Conservation (phyloP, 2,888 invertebrate genomes). For the Conomelus anceps region DNA sequence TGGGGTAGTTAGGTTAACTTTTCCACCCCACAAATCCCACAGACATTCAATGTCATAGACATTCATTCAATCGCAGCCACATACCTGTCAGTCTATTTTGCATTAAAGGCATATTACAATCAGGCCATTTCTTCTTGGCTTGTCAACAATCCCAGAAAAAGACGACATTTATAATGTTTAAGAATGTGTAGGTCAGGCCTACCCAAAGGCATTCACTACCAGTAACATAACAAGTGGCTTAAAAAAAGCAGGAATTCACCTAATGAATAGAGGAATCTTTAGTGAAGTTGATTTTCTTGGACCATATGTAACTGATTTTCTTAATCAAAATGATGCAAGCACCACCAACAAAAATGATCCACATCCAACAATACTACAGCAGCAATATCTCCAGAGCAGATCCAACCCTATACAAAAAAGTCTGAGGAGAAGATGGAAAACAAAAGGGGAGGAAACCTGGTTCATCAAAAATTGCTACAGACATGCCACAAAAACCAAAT, state of each 20-base stretch:
- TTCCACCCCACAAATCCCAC: constrained; percentile 41
- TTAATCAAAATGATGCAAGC: no score
- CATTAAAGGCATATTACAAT: constrained; percentile 25
- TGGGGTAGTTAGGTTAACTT: constrained; percentile 41
- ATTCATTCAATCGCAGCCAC: no score
- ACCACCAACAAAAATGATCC: background rate
- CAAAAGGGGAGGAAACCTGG: background rate
- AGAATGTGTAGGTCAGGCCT: constrained; percentile 22
- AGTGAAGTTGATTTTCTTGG: constrained; percentile 16
- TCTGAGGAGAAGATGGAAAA: background rate
- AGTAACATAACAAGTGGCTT: constrained; percentile 23
- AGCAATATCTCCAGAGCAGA: background rate
- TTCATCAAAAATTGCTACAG: background rate
- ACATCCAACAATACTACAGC: background rate
- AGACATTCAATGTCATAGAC: no score
- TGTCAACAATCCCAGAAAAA: constrained; percentile 21
- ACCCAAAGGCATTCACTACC: constrained; percentile 17
- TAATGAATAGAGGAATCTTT: constrained; percentile 5
- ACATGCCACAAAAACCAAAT: background rate
- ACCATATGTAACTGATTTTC: constrained; percentile 16
- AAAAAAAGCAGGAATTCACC: constrained; percentile 22
- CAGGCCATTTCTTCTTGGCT: constrained; percentile 18
- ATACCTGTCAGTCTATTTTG: constrained; percentile 36
- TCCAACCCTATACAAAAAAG: background rate
- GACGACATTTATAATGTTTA: constrained; percentile 20